phyloP scores from a whole-genome alignment of 2,113 vertebrate species.

The Erpornis zantholeuca region DNA sequence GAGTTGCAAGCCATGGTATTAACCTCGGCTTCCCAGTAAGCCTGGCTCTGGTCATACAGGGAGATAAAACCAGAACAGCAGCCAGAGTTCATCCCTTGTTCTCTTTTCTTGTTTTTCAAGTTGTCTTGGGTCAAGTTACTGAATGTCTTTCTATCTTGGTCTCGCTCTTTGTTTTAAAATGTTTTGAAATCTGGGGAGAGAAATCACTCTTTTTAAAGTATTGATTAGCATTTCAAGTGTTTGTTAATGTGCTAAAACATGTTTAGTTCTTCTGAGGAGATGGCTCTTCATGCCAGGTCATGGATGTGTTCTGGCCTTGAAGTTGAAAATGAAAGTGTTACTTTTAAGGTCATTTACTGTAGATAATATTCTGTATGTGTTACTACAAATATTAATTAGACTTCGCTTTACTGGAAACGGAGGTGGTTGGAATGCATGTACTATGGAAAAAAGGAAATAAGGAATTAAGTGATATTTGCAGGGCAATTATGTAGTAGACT shows the following conservation, averaged over 20 bases:
- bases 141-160: background rate
- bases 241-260: background rate
- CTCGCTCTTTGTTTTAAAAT: background rate
- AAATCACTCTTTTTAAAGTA: background rate
- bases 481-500: background rate
- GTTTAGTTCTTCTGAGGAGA: background rate
- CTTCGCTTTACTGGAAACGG: background rate
- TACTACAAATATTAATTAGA: background rate
- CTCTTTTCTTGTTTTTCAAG: background rate
- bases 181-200: background rate
- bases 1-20: accelerated
- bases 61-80: background rate
- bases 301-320: background rate
- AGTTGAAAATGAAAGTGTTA: background rate
- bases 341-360: background rate
- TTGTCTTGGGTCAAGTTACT: background rate
- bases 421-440: background rate
- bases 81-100: background rate
- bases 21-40: background rate
- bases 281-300: background rate
- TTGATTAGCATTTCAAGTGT: background rate
- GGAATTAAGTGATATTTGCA: background rate
- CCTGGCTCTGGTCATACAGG: background rate
- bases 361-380: background rate
- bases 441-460: background rate